phyloP scores from a whole-genome alignment of 2,113 vertebrate genomes.

The Rostratula benghalensis region DNA sequence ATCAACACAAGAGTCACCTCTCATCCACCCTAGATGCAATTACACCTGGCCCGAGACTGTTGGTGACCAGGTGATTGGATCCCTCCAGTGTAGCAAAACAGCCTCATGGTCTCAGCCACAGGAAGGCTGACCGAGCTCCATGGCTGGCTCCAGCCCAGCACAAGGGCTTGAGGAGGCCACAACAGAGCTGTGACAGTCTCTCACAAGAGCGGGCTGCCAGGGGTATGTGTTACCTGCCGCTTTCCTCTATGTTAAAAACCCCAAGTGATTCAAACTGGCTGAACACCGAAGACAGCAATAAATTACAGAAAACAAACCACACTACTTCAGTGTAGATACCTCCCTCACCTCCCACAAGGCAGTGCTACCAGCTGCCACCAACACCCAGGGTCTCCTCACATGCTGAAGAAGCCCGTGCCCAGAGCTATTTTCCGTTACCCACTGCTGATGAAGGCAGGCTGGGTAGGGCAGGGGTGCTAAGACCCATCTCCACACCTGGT shows the following conservation, averaged over 20 bases:
- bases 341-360: neutral
- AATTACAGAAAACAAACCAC: neutral
- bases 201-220: neutral
- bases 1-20: neutral
- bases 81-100: neutral
- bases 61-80: fast-evolving
- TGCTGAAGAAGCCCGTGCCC: neutral
- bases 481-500: neutral
- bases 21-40: neutral
- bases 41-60: neutral
- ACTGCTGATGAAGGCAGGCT: neutral
- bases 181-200: neutral
- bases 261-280: neutral
- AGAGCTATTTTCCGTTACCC: neutral
- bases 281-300: neutral
- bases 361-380: neutral
- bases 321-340: neutral
- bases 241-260: neutral
- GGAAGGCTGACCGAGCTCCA: neutral
- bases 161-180: fast-evolving
- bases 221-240: fast-evolving
- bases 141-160: neutral
- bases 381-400: neutral
- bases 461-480: neutral
- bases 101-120: neutral